phyloP scores from a whole-genome alignment of 1,140 invertebrate species.

The Amphibalanus amphitrite region DNA sequence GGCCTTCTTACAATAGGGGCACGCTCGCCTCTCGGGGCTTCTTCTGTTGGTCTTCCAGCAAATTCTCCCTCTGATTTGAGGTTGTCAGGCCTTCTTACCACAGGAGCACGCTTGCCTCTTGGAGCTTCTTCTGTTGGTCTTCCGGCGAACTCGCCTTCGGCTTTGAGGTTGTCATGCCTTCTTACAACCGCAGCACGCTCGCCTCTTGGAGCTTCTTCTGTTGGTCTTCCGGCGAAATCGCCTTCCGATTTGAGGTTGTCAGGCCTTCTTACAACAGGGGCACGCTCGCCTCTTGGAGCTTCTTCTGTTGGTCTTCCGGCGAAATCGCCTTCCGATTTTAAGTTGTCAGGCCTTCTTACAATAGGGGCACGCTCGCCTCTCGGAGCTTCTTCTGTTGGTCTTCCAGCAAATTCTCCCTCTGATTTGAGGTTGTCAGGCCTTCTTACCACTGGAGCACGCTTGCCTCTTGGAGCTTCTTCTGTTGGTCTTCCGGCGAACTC shows the following conservation, averaged over 20 bases:
- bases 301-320: not conserved
- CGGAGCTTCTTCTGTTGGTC: conserved; percentile 13
- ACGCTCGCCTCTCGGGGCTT: conserved; percentile 32
- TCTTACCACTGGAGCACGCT: conserved; percentile 22
- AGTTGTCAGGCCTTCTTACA: too few relatives aligned
- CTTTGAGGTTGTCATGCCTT: not conserved
- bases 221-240: conserved; percentile 29
- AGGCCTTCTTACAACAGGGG: conserved; percentile 30
- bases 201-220: conserved; percentile 7
- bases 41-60: conserved; percentile 9
- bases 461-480: too few relatives aligned
- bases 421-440: conserved; percentile 14
- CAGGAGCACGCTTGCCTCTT: conserved; percentile 12
- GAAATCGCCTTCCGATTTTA: conserved; percentile 8
- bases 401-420: too few relatives aligned
- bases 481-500: conserved; percentile 9
- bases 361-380: conserved; percentile 12
- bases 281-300: conserved; percentile 14
- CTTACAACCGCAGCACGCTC: not conserved
- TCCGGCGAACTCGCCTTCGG: not conserved
- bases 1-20: conserved; percentile 28
- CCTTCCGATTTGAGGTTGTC: conserved; percentile 34
- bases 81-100: conserved; percentile 17
- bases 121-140: not conserved
- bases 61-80: conserved; percentile 22